Conservation (phyloP, 2,797 vertebrate species). For the Rhinoraja longicauda region DNA sequence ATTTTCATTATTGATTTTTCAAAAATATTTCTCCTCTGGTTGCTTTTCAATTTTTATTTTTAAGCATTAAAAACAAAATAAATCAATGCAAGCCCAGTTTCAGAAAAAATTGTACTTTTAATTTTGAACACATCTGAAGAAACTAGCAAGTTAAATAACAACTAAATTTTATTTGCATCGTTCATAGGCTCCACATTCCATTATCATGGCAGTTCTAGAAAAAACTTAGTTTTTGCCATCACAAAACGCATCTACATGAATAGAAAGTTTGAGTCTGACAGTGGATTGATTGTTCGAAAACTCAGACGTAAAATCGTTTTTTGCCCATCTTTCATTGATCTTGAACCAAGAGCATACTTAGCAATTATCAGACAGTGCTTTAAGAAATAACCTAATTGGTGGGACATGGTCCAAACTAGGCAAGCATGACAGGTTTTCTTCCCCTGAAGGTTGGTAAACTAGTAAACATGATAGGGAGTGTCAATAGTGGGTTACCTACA, state of each 20-base stretch:
- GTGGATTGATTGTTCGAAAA: neutral
- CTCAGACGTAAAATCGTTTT: neutral
- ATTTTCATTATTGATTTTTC: neutral
- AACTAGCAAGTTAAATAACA: neutral
- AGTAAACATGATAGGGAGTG: no score
- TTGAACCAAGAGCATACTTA: no score
- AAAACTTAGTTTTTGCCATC: neutral
- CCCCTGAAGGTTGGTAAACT: no score
- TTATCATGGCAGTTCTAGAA: neutral
- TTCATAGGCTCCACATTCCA: neutral
- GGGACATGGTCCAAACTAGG: no score
- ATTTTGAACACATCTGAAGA: neutral
- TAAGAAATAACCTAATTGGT: no score
- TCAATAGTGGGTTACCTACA: no score
- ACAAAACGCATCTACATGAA: neutral
- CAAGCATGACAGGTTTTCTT: no score
- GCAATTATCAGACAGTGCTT: no score
- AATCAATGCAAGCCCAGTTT: neutral
- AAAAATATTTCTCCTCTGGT: neutral
- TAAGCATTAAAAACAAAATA: neutral
- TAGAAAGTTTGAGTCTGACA: neutral
- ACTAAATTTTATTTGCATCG: neutral
- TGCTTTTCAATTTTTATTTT: neutral
- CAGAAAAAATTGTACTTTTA: neutral
- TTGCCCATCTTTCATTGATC: no score